Evolutionary conservation across 2,797 vertebrate genomes (phyloP).

Genomic region (Otolemur crassicaudatus): DNA sequence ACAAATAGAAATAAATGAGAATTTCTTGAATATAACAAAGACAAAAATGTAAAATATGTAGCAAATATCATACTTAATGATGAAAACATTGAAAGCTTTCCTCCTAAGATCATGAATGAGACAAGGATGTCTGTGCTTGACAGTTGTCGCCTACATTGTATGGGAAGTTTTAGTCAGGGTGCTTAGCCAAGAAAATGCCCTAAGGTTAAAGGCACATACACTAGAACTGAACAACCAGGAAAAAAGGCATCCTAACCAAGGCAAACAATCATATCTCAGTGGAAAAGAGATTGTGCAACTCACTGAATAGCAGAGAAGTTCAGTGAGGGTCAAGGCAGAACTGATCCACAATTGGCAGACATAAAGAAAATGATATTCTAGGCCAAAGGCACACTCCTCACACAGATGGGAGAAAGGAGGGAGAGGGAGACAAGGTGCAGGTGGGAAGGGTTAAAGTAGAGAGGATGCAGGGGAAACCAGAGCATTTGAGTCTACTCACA

Average conservation of each 20-base stretch:
- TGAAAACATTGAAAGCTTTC: neutral
- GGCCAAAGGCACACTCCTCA: neutral
- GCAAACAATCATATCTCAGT: neutral
- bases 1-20: neutral
- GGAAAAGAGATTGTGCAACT: neutral
- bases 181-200: neutral
- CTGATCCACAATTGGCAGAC: neutral
- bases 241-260: neutral
- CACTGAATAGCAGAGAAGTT: neutral
- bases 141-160: too few species aligned
- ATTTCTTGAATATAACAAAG: neutral
- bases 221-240: neutral
- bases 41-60: neutral
- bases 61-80: neutral
- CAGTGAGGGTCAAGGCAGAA: neutral
- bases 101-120: neutral
- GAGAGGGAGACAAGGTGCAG: rapidly evolving
- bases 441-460: too few species aligned
- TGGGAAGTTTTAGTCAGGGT: neutral
- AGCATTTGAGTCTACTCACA: too few species aligned
- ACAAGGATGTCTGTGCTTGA: neutral
- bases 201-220: rapidly evolving
- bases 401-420: neutral
- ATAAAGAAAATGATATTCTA: neutral
- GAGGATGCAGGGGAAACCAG: neutral